Conservation (phyloP, 2,113 vertebrate species). For the Azemiops feae region DNA sequence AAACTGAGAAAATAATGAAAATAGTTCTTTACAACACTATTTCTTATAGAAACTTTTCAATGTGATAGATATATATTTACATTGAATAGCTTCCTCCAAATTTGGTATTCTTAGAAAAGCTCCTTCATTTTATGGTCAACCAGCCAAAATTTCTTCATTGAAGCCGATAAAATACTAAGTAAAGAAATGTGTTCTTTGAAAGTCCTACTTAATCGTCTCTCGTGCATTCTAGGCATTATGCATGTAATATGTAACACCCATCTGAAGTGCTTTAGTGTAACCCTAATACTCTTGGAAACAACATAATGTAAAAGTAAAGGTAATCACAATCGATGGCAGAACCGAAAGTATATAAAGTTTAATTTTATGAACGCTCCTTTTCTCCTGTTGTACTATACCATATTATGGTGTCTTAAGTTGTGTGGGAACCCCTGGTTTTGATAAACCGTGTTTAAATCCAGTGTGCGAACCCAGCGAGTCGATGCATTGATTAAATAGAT, state of each 20-base stretch:
- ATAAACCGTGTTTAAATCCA: not conserved
- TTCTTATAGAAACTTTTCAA: not conserved
- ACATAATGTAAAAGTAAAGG: not conserved
- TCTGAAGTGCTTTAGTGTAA: not conserved
- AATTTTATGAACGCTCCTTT: not conserved
- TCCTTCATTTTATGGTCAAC: not conserved
- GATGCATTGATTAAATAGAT: not conserved
- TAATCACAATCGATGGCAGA: not conserved
- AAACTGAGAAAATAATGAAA: not conserved
- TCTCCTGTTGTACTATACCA: not conserved
- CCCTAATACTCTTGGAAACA: not conserved
- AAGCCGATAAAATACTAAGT: not conserved
- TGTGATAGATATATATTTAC: not conserved
- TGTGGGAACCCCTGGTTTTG: not conserved
- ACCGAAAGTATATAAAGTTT: not conserved
- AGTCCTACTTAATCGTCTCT: not conserved
- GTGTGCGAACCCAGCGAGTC: not conserved
- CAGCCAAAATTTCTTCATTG: not conserved
- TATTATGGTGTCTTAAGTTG: not conserved
- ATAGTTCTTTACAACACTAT: not conserved
- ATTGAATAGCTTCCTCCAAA: not conserved
- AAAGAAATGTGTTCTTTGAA: not conserved
- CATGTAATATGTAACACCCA: not conserved
- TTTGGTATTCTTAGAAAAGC: not conserved
- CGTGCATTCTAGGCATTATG: not conserved